phyloP scores from a whole-genome alignment of 2,113 vertebrate species.

The Peromyscus polionotus region DNA sequence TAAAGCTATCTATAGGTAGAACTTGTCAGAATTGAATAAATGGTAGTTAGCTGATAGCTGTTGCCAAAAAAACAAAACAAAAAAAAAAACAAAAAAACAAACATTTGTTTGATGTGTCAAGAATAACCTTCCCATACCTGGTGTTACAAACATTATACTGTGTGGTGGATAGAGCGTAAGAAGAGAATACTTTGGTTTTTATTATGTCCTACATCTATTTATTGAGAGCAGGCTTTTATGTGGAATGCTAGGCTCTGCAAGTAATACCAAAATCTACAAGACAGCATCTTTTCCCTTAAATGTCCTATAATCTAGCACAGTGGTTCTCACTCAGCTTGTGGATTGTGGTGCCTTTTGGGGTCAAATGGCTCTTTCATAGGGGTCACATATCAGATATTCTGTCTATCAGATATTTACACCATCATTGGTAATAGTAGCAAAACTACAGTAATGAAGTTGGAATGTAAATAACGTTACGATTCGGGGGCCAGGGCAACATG shows the following conservation, averaged over 20 bases:
- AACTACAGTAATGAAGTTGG: neutral
- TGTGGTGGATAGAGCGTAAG: neutral
- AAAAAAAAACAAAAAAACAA: neutral
- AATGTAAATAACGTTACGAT: neutral
- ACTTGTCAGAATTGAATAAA: neutral
- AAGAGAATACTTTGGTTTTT: neutral
- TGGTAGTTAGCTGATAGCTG: neutral
- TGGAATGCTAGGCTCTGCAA: neutral
- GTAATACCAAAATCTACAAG: neutral
- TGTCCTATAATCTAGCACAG: neutral
- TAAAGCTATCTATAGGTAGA: neutral
- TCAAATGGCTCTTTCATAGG: neutral
- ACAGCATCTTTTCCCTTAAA: neutral
- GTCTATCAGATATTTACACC: neutral
- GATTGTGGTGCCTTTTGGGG: accelerated
- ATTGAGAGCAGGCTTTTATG: neutral
- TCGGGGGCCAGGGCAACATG: neutral
- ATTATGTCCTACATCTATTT: neutral
- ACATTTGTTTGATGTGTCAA: neutral
- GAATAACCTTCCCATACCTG: neutral
- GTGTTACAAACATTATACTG: neutral
- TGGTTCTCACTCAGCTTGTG: neutral
- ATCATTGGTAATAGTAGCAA: neutral
- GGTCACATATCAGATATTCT: neutral
- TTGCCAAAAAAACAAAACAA: no score